phyloP scores from a whole-genome alignment of 2,113 vertebrate species.

The Progne subis region DNA sequence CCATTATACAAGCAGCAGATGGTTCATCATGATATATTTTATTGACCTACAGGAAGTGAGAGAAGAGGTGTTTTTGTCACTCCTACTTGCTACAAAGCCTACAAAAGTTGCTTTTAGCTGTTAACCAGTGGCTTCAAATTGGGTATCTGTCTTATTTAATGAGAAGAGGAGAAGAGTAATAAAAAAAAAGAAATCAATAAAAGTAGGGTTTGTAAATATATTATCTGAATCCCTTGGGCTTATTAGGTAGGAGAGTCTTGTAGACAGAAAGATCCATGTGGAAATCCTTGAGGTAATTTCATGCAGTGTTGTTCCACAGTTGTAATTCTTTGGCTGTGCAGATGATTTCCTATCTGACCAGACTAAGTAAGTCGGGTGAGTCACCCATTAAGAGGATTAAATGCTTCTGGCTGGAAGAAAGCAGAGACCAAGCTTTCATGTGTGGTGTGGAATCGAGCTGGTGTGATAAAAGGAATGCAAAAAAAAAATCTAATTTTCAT shows the following conservation, averaged over 20 bases:
- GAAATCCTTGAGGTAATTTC: conserved; percentile 60
- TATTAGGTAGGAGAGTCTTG: conserved; percentile 14
- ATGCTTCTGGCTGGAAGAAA: conserved; percentile 19
- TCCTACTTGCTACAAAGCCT: conserved; percentile 40
- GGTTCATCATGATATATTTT: conserved; percentile 52
- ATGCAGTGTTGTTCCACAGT: conserved; percentile 6
- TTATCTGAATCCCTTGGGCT: conserved; percentile 19
- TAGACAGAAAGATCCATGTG: not conserved
- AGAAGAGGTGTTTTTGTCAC: conserved; percentile 55
- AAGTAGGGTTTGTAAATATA: conserved; percentile 15
- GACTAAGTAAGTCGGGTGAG: not conserved
- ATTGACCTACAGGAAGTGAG: conserved; percentile 47
- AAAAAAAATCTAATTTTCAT: conserved; percentile 18
- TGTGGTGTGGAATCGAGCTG: not conserved
- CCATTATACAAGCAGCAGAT: conserved; percentile 44
- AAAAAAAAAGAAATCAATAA: conserved; percentile 9
- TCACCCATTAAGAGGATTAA: conserved; percentile 59
- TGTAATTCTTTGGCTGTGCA: conserved; percentile 34
- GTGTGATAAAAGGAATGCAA: not conserved
- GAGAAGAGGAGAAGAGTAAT: not conserved
- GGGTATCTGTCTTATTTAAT: conserved; percentile 43
- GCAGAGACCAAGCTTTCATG: conserved; percentile 15
- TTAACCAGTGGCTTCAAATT: conserved; percentile 30
- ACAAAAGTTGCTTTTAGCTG: conserved; percentile 34
- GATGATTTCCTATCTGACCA: conserved; percentile 44